phyloP scores from a whole-genome alignment of 2,113 vertebrate species.

The Scytalopus superciliaris region DNA sequence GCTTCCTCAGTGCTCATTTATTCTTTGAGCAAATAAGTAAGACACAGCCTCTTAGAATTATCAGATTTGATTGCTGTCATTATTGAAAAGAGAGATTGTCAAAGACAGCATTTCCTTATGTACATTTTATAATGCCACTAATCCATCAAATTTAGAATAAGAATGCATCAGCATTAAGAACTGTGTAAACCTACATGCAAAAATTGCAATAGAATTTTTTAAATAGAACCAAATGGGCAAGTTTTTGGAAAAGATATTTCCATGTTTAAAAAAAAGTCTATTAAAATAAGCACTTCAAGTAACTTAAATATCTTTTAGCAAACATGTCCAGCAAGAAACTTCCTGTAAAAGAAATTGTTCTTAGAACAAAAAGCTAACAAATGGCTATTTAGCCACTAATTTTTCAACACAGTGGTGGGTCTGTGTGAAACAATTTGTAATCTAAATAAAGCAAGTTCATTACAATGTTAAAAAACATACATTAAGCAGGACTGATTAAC shows the following conservation, averaged over 20 bases:
- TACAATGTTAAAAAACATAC: constrained; percentile 51
- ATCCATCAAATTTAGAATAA: constrained; percentile 44
- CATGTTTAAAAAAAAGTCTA: constrained; percentile 66
- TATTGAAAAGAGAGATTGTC: constrained; percentile 64
- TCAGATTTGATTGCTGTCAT: constrained; percentile 35
- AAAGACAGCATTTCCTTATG: constrained; percentile 60
- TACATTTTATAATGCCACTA: constrained; percentile 60
- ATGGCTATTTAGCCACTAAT: constrained; percentile 67
- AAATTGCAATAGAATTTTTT: constrained; percentile 31
- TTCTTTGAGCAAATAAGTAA: constrained; percentile 42
- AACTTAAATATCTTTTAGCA: constrained; percentile 73
- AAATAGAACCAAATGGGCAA: constrained; percentile 64
- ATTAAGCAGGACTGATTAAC: constrained; percentile 53
- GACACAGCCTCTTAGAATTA: background rate
- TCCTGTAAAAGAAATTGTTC: constrained; percentile 64
- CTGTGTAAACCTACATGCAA: constrained; percentile 68
- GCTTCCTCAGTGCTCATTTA: constrained; percentile 13
- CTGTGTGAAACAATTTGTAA: constrained; percentile 62
- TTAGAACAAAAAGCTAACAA: constrained; percentile 70
- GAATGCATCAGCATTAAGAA: constrained; percentile 52
- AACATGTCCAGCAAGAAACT: constrained; percentile 65
- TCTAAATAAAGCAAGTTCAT: constrained; percentile 60
- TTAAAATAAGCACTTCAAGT: constrained; percentile 74
- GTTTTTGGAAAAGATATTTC: constrained; percentile 61
- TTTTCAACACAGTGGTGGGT: constrained; percentile 63